These are phyloP conservation scores for Microplitis deprimator DNA, from an alignment of 2,888 invertebrate species.

Conservation along the genomic window DNA sequence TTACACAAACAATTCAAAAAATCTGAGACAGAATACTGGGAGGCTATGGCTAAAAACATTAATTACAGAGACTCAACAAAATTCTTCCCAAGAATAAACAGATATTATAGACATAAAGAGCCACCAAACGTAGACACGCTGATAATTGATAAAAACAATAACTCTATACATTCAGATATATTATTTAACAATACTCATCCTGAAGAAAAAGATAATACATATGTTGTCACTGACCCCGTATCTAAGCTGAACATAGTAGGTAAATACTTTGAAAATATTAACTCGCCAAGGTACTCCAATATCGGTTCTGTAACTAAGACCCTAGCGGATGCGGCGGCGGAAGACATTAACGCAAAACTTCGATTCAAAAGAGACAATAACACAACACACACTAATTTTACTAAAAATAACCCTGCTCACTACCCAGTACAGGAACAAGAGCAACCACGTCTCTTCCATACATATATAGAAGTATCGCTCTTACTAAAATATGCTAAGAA, in stretches of 20 bases:
- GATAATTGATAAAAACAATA: neutral
- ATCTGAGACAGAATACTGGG: neutral
- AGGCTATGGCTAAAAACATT: neutral
- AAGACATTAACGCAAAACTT: neutral
- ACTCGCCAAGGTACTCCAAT: neutral
- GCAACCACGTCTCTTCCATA: neutral
- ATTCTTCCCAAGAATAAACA: neutral
- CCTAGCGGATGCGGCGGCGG: neutral
- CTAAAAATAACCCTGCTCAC: neutral
- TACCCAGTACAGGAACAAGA: neutral
- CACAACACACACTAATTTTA: neutral
- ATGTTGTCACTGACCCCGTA: neutral
- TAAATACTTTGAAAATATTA: neutral
- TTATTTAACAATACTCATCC: neutral
- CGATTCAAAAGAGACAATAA: neutral
- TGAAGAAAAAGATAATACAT: neutral
- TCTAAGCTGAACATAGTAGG: neutral
- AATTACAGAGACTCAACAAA: neutral
- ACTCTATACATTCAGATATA: neutral
- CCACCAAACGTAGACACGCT: neutral
- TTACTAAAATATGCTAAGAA: slow-evolving; percentile 25
- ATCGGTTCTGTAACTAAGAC: neutral
- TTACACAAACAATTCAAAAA: neutral
- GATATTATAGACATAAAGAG: neutral
- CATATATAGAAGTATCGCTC: neutral